phyloP scores from a whole-genome alignment of 2,888 invertebrate genomes.

The Synanthedon formicaeformis region DNA sequence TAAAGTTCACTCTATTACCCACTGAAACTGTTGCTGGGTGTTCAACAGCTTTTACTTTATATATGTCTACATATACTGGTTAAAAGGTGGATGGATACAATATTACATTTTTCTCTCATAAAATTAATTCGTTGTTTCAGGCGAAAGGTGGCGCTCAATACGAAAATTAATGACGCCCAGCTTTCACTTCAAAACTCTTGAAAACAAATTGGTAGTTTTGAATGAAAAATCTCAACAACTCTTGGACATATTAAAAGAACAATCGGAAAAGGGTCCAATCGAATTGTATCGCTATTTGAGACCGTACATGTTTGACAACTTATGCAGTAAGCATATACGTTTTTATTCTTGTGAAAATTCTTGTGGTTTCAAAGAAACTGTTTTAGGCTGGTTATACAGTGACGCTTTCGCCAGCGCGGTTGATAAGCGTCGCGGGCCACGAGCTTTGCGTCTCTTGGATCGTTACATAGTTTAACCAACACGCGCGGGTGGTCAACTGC shows the following conservation, averaged over 20 bases:
- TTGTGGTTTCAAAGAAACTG: not conserved
- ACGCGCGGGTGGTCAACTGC: no score
- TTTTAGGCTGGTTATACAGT: no score
- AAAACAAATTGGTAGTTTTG: slow-evolving; percentile 15
- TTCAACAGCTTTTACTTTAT: no score
- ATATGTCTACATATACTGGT: no score
- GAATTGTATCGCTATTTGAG: slow-evolving; percentile 20
- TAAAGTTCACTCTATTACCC: no score
- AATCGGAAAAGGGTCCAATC: slow-evolving; percentile 10
- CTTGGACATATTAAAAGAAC: slow-evolving; percentile 14
- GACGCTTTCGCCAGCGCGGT: no score
- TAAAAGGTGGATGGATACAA: no score
- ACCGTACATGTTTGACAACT: slow-evolving; percentile 24
- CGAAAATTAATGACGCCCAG: slow-evolving; percentile 23
- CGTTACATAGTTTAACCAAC: no score
- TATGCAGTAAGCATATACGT: slow-evolving; percentile 16
- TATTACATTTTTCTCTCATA: no score
- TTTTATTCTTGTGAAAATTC: not conserved
- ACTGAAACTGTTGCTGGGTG: no score
- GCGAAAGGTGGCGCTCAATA: slow-evolving; percentile 20
- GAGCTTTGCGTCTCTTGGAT: no score
- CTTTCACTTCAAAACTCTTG: slow-evolving; percentile 21
- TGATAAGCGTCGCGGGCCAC: no score
- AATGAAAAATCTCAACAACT: slow-evolving; percentile 17
- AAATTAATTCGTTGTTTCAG: slow-evolving; percentile 6